These are phyloP conservation scores for Antrozous pallidus DNA, from an alignment of 2,797 vertebrate species.

Conservation along the genomic window DNA sequence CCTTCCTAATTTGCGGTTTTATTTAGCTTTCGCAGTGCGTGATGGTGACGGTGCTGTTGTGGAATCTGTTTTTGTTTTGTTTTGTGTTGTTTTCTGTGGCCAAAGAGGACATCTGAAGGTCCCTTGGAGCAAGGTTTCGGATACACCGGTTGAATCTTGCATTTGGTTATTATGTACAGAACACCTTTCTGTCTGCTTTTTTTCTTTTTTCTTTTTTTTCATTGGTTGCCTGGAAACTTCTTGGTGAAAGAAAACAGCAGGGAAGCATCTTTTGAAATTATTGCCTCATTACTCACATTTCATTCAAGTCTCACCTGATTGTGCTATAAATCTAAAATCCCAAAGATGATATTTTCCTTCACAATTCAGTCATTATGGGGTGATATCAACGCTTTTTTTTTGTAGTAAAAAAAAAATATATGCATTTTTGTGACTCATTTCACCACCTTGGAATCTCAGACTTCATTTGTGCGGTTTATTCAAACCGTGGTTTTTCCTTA, in stretches of 20 bases:
- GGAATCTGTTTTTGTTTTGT: not conserved
- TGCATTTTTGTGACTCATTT: conserved; percentile 52
- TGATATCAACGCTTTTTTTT: conserved; percentile 34
- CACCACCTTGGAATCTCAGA: conserved; percentile 62
- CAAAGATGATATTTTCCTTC: conserved; percentile 46
- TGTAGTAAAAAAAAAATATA: not conserved
- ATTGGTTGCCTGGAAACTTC: conserved; percentile 65
- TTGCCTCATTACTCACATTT: conserved; percentile 65
- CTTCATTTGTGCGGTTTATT: conserved; percentile 75
- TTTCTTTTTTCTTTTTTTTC: conserved; percentile 53
- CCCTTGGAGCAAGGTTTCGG: not conserved
- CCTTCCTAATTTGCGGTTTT: conserved; percentile 43
- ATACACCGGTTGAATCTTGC: conserved; percentile 19
- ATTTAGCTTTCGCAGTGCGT: conserved; percentile 39
- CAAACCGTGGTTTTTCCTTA: conserved; percentile 78
- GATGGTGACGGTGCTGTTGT: conserved; percentile 41
- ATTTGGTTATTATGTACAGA: conserved; percentile 40
- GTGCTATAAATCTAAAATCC: conserved; percentile 43
- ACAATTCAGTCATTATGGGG: conserved; percentile 40
- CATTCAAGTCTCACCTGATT: conserved; percentile 49
- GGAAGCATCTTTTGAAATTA: conserved; percentile 56
- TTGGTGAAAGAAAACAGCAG: conserved; percentile 50
- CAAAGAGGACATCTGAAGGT: conserved; percentile 46
- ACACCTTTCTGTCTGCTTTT: conserved; percentile 38
- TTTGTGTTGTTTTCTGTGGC: not conserved